phyloP scores from a whole-genome alignment of 1,140 invertebrate species.

The Condylostylus longicornis region DNA sequence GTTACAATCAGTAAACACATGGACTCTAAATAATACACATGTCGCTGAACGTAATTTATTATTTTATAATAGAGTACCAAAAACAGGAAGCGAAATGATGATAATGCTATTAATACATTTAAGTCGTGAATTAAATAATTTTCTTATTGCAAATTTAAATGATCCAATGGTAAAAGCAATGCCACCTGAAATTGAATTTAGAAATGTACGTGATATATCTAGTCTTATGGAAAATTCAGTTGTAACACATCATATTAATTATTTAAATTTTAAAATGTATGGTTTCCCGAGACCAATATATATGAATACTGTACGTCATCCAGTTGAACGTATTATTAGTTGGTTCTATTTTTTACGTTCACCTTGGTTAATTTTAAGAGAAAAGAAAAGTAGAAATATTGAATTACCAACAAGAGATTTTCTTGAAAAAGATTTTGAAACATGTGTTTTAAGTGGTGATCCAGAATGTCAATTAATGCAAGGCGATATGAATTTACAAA shows the following conservation, averaged over 20 bases:
- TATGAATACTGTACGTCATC: conserved; percentile 71
- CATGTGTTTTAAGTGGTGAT: conserved; percentile 66
- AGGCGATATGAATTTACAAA: conserved; percentile 64
- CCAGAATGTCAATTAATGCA: conserved; percentile 67
- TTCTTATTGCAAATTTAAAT: conserved; percentile 15
- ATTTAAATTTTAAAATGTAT: conserved; percentile 38
- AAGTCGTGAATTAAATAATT: conserved; percentile 36
- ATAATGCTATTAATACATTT: conserved; percentile 61
- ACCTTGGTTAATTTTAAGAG: conserved; percentile 49
- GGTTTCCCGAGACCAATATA: conserved; percentile 64
- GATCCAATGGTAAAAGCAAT: conserved; percentile 8
- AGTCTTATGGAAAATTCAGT: conserved; percentile 15
- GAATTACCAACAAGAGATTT: conserved; percentile 65
- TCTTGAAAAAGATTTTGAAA: conserved; percentile 80
- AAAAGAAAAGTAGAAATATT: conserved; percentile 54
- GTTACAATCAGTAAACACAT: conserved; percentile 3
- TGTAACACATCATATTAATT: conserved; percentile 18
- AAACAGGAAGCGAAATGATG: conserved; percentile 71
- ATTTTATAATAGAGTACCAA: conserved; percentile 75
- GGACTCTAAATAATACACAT: conserved; percentile 53
- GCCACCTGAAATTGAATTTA: conserved; percentile 30
- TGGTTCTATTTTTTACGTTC: conserved; percentile 69
- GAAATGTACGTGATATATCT: conserved; percentile 38
- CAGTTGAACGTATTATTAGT: conserved; percentile 72
- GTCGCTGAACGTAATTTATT: conserved; percentile 38